A percentile compares a stretch with the other conserved stretches of the same genome.
These are phyloP conservation scores for Papilio aristodemus DNA, from an alignment of 1,140 invertebrate species.

Conservation along the genomic window DNA sequence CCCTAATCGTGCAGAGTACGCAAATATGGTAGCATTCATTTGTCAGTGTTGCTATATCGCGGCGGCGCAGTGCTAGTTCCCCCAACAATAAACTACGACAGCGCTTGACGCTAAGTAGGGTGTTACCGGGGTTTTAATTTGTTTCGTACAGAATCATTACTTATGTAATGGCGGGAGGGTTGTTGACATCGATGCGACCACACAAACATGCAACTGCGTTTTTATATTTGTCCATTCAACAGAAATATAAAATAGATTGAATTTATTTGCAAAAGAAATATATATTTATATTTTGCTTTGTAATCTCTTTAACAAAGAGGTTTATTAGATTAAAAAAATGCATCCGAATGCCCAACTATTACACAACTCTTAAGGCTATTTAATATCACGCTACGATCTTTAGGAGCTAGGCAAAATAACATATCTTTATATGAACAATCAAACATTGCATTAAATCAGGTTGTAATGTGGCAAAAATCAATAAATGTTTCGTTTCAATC, in stretches of 20 bases:
- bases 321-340: too few species aligned
- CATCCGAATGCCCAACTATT: too few species aligned
- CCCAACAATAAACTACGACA: slow-evolving; percentile 31
- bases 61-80: slow-evolving; percentile 7
- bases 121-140: slow-evolving; percentile 32
- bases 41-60: slow-evolving; percentile 27
- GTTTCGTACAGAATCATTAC: slow-evolving; percentile 29
- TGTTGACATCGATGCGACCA: background rate
- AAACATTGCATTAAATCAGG: too few species aligned
- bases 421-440: too few species aligned
- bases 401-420: too few species aligned
- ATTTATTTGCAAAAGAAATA: too few species aligned
- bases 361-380: too few species aligned
- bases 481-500: too few species aligned
- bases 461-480: too few species aligned
- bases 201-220: slow-evolving; percentile 1
- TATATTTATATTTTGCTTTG: too few species aligned
- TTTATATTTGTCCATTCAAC: background rate
- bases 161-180: slow-evolving; percentile 21
- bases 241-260: background rate
- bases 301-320: too few species aligned
- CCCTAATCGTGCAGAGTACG: slow-evolving; percentile 25
- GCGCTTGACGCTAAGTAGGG: slow-evolving; percentile 30
- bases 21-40: slow-evolving; percentile 31
- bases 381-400: too few species aligned